phyloP scores from a whole-genome alignment of 2,888 invertebrate species.

The Amiota communis region DNA sequence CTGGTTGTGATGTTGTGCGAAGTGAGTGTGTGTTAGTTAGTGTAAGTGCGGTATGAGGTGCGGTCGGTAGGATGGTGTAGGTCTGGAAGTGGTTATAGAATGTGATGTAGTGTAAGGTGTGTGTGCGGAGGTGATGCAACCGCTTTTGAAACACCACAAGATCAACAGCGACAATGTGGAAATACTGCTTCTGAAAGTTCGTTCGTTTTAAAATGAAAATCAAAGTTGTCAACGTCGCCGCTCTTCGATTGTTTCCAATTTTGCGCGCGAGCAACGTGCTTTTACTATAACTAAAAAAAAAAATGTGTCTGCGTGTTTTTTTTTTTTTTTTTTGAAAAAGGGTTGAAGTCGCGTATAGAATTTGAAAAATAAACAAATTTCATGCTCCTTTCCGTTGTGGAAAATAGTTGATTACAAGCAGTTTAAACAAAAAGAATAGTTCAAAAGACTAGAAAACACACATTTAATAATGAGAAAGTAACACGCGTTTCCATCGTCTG shows the following conservation, averaged over 20 bases:
- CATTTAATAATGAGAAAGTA: conserved; percentile 68
- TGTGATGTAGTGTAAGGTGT: conserved; percentile 16
- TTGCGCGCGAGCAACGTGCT: conserved; percentile 29
- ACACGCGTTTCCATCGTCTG: conserved; percentile 62
- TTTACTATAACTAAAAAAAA: background rate
- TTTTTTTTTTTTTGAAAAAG: background rate
- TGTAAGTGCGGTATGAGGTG: conserved; percentile 35
- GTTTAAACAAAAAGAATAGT: no score
- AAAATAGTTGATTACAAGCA: no score
- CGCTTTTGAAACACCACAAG: conserved; percentile 43
- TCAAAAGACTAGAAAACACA: conserved; percentile 50
- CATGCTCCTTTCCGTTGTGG: no score
- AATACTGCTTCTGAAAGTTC: conserved; percentile 61
- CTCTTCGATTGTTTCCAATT: background rate
- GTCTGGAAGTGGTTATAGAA: conserved; percentile 60
- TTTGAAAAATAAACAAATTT: no score
- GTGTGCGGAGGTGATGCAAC: background rate
- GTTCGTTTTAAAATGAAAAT: conserved; percentile 44
- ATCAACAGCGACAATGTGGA: conserved; percentile 53
- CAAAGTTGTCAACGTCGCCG: background rate
- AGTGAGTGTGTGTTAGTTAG: conserved; percentile 30
- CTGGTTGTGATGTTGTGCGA: conserved; percentile 38
- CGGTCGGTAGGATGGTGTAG: background rate
- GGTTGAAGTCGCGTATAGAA: background rate
- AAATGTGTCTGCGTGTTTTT: background rate